Evolutionary conservation across 2,797 vertebrate species (phyloP).

Genomic region (Melanotaenia trifasciata): DNA sequence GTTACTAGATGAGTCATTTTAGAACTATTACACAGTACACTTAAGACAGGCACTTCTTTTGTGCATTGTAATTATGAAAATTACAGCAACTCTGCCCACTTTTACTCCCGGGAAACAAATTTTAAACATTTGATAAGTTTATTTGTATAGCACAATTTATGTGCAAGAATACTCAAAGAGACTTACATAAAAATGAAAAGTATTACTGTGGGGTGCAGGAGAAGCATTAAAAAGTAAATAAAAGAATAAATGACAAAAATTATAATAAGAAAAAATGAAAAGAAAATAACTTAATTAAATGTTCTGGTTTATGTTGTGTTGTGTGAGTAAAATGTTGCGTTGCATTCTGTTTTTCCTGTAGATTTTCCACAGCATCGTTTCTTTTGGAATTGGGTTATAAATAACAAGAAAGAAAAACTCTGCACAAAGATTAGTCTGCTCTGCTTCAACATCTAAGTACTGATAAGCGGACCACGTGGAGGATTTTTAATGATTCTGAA

Average conservation of each 20-base stretch:
- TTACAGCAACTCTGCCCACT: no score
- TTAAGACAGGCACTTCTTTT: background rate
- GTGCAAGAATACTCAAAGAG: background rate
- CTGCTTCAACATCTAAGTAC: conserved; percentile 8
- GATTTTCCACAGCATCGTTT: background rate
- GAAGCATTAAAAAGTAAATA: background rate
- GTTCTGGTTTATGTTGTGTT: no score
- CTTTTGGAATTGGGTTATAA: background rate
- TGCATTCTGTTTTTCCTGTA: no score
- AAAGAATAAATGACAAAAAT: no score
- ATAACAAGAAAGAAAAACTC: background rate
- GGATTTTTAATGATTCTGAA: conserved; percentile 7
- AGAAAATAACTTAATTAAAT: background rate
- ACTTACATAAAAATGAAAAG: no score
- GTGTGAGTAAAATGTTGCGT: no score
- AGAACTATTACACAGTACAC: no score
- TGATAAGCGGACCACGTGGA: background rate
- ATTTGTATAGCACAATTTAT: background rate
- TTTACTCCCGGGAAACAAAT: no score
- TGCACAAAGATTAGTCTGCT: conserved; percentile 10
- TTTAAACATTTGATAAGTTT: no score
- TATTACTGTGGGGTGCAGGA: no score
- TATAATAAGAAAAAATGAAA: background rate
- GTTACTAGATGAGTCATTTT: background rate
- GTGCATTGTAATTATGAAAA: background rate